Conservation (phyloP, 2,888 invertebrate genomes). For the Rhamnusium bicolor region DNA sequence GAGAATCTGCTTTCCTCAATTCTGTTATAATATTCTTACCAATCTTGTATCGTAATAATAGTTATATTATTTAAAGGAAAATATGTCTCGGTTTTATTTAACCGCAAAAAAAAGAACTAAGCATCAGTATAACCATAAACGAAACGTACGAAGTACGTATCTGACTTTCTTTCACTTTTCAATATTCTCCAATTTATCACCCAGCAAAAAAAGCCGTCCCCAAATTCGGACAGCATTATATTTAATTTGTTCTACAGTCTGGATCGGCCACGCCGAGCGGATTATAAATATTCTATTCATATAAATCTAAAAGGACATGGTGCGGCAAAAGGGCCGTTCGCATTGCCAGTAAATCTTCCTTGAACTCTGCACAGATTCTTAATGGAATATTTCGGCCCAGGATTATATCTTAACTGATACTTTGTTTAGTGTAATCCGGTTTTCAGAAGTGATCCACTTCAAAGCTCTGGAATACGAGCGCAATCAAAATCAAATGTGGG, state of each 20-base stretch:
- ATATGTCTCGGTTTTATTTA: too few relatives aligned
- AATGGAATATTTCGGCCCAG: constrained; percentile 50
- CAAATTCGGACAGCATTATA: constrained; percentile 59
- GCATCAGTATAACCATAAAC: too few relatives aligned
- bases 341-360: constrained; percentile 48
- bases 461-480: constrained; percentile 65
- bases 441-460: constrained; percentile 62
- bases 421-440: constrained; percentile 66
- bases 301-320: constrained; percentile 63
- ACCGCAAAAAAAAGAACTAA: too few relatives aligned
- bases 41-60: too few relatives aligned
- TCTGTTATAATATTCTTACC: too few relatives aligned
- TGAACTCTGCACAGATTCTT: constrained; percentile 49
- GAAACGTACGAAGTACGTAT: too few relatives aligned
- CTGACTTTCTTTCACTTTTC: constrained; percentile 41
- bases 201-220: constrained; percentile 35
- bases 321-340: constrained; percentile 52
- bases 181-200: constrained; percentile 44
- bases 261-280: constrained; percentile 55
- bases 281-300: constrained; percentile 68
- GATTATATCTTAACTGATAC: constrained; percentile 59
- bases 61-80: too few relatives aligned
- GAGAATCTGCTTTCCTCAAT: too few relatives aligned
- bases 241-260: constrained; percentile 65
- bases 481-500: constrained; percentile 69